phyloP scores from a whole-genome alignment of 2,113 vertebrate genomes.

The Diphyllodes magnificus region DNA sequence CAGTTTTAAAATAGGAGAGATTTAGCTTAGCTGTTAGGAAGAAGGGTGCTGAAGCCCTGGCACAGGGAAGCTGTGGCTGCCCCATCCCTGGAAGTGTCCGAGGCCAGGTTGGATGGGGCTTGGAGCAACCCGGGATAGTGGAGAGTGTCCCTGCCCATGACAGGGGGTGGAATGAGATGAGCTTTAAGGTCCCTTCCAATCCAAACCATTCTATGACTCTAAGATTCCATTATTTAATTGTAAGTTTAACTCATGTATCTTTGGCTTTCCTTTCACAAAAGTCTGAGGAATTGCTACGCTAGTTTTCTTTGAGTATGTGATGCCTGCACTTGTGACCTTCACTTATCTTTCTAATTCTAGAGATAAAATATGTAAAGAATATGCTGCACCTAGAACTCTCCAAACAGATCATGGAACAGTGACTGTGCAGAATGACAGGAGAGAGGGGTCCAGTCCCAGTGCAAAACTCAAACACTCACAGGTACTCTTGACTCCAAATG shows the following conservation, averaged over 20 bases:
- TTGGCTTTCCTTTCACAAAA: background rate
- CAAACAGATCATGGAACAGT: background rate
- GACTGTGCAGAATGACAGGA: background rate
- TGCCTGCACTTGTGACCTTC: background rate
- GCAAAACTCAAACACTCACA: conserved; percentile 64
- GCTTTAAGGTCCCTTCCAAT: background rate
- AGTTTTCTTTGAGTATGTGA: background rate
- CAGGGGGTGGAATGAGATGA: background rate
- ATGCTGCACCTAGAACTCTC: background rate
- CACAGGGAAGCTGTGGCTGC: background rate
- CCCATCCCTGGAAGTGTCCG: background rate
- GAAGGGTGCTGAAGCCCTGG: background rate
- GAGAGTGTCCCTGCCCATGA: background rate
- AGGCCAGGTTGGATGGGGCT: background rate
- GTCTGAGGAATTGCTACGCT: background rate
- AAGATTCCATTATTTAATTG: background rate
- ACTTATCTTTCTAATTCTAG: background rate
- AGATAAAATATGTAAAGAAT: background rate
- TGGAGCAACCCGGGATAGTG: background rate
- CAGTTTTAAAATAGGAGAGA: background rate
- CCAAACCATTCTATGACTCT: background rate
- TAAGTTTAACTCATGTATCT: background rate
- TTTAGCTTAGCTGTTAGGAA: background rate
- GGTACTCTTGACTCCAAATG: conserved; percentile 67
- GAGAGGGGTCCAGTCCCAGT: background rate